Base-by-base conservation (phyloP, 2,113 vertebrate species). In the Ifrita kowaldi region DNA sequence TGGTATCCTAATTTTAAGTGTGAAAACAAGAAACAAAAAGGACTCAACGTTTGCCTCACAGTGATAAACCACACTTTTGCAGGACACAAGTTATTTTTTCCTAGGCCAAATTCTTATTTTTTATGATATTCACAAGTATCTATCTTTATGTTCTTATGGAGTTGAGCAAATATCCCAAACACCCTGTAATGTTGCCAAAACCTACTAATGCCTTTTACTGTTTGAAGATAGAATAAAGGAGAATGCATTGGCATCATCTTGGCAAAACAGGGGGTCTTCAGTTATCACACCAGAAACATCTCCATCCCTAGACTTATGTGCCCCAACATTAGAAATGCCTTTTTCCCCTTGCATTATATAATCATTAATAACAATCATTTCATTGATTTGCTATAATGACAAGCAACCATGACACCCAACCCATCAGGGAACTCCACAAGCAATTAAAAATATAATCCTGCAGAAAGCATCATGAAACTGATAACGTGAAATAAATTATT, bases 361-460 rank as follows among this genome's bases (percentile, higher is more conserved):
- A 89, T 33, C 27, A 84, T 83, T 90, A 93, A 88, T 27, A 64
- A 11, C 33, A 86, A 71, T 57, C 1, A 56, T 68, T 80, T 90
- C 77, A 84, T 84, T 86, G 62, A 85, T 81, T 83, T 52, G 80
- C 64, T 78, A 41, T 46, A 71, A 89, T 64, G 56, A 78, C 71
- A 86, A 86, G 35, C 39, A 86, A 74, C 16, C 13, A 42, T 70
- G 75, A 68, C 71, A 75, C 8, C 3, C 2, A 83, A 59, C 30
- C 42, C 4, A 2, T 67, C 11, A 39, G 44, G 68, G 52, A 88
- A 56, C 44, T 23, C 8, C 57, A 75, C 13, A 92, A 93, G 82
- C 39, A 84, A 91, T 88, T 95, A 88, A 90, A 95, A 94, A 84
- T 20, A 53, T 37, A 95, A 22, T 71, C 53, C 79, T 90, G 46